phyloP scores from a whole-genome alignment of 2,113 vertebrate genomes.

The Tringa solitaria region DNA sequence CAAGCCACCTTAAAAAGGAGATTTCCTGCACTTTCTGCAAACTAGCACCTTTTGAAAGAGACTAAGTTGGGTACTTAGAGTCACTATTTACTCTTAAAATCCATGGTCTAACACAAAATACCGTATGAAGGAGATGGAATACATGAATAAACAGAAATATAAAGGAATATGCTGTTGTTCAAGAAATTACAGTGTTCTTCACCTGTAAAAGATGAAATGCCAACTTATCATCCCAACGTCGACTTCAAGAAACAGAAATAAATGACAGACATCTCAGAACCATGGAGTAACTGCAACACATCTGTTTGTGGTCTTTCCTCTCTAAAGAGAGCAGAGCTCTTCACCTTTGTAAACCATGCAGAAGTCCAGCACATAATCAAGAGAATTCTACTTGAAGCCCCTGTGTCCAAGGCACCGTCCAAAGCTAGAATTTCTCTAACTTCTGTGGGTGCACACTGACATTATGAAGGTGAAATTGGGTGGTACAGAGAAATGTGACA shows the following conservation, averaged over 20 bases:
- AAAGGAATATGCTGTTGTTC: background rate
- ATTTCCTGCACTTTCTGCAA: background rate
- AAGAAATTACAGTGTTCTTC: background rate
- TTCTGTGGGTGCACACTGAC: background rate
- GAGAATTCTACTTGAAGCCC: background rate
- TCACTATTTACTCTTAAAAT: background rate
- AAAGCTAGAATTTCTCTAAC: background rate
- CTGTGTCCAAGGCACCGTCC: background rate
- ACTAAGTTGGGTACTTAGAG: background rate
- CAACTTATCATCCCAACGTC: background rate
- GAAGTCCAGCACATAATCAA: background rate
- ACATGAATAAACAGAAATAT: background rate
- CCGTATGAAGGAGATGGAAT: background rate
- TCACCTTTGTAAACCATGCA: background rate
- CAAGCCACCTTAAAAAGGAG: background rate
- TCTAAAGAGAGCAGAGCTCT: background rate
- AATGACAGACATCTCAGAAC: background rate
- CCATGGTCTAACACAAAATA: background rate
- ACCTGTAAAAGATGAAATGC: background rate
- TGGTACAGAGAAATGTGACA: background rate
- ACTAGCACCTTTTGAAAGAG: background rate
- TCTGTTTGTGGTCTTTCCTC: background rate
- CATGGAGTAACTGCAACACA: background rate
- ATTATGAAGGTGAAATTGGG: background rate
- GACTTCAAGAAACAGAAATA: background rate